Conservation (phyloP, 2,888 invertebrate species). For the Asteroscopus sphinx region DNA sequence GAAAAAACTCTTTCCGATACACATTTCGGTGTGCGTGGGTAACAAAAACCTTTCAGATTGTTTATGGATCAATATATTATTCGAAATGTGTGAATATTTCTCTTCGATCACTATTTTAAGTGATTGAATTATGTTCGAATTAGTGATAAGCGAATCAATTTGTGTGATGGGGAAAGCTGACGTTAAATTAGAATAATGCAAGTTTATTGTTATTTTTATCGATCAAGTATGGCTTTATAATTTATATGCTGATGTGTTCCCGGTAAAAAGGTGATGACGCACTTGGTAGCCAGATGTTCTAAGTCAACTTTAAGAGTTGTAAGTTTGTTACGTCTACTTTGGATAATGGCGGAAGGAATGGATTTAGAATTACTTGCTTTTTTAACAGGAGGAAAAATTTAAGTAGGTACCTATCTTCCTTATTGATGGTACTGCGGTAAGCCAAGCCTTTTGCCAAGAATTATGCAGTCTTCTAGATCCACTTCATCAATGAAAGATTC, state of each 20-base stretch:
- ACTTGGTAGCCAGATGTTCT: not conserved
- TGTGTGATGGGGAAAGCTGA: slow-evolving; percentile 50
- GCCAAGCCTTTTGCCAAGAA: too few relatives aligned
- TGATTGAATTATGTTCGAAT: slow-evolving; percentile 57
- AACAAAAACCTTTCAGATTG: slow-evolving; percentile 46
- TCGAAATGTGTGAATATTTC: slow-evolving; percentile 55
- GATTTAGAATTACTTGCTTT: too few relatives aligned
- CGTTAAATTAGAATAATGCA: slow-evolving; percentile 53
- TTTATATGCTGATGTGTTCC: slow-evolving; percentile 43
- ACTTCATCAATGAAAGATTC: too few relatives aligned
- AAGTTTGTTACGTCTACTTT: too few relatives aligned
- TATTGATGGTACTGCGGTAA: too few relatives aligned
- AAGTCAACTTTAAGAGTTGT: too few relatives aligned
- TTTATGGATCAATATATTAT: slow-evolving; percentile 59
- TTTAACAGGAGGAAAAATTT: too few relatives aligned
- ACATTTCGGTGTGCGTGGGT: slow-evolving; percentile 55
- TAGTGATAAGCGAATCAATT: slow-evolving; percentile 55
- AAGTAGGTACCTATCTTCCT: too few relatives aligned
- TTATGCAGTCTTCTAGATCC: too few relatives aligned
- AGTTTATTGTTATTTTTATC: slow-evolving; percentile 57
- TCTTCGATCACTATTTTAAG: slow-evolving; percentile 47
- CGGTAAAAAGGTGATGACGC: not conserved
- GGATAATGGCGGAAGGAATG: too few relatives aligned
- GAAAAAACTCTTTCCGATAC: slow-evolving; percentile 52
- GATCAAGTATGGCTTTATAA: slow-evolving; percentile 39